Evolutionary conservation across 2,888 invertebrate genomes (phyloP).

Genomic region (Acanthopleura granulata): DNA sequence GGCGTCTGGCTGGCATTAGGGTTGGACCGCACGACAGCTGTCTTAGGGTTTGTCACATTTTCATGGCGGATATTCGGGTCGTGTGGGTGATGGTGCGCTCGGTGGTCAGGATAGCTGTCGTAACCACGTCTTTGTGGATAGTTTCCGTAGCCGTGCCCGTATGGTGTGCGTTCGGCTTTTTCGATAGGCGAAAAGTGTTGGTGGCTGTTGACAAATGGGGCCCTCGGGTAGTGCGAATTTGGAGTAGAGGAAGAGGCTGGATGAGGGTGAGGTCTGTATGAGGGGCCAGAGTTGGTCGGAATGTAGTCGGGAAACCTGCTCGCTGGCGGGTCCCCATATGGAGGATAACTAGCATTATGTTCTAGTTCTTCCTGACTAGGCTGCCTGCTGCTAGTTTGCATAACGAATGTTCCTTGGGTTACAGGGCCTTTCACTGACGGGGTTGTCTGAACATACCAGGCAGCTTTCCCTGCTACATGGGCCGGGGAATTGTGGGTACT

Average conservation of each 20-base stretch:
- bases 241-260: conserved; percentile 5
- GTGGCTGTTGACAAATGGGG: background rate
- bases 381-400: conserved; percentile 36
- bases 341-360: background rate
- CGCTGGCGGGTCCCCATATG: background rate
- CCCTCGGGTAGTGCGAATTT: background rate
- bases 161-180: conserved; percentile 1
- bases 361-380: conserved; percentile 22
- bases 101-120: background rate
- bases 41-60: background rate
- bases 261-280: background rate
- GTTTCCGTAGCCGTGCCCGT: background rate
- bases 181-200: conserved; percentile 9
- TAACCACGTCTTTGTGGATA: background rate
- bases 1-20: background rate
- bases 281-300: background rate
- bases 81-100: background rate
- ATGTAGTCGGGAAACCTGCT: background rate
- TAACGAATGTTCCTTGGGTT: conserved; percentile 42
- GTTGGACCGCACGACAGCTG: background rate
- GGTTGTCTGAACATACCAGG: conserved; percentile 50
- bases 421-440: conserved; percentile 45
- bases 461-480: conserved; percentile 42
- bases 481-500: background rate
- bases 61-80: no score